Conservation (phyloP, 2,797 vertebrate genomes). For the Pseudotriccus pelzelni region DNA sequence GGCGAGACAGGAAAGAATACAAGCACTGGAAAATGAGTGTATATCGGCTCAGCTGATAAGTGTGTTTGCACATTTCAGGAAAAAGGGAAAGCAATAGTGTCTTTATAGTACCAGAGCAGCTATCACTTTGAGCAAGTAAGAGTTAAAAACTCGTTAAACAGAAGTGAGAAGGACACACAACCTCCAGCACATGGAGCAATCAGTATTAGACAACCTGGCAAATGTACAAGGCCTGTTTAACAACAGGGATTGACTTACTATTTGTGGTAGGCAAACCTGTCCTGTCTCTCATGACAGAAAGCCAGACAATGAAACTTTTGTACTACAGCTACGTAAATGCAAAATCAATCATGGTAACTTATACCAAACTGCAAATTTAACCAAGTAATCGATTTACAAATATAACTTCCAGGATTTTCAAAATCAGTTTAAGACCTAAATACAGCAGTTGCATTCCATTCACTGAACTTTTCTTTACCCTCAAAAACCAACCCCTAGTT, state of each 20-base stretch:
- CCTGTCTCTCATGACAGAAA: not conserved
- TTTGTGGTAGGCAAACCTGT: constrained; percentile 11
- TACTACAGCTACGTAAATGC: not conserved
- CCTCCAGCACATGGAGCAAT: not conserved
- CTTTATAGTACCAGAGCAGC: not conserved
- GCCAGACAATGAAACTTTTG: not conserved
- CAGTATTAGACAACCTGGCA: not conserved
- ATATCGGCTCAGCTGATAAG: not conserved
- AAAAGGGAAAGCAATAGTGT: not conserved
- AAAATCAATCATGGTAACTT: not conserved
- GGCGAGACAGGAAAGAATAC: not conserved
- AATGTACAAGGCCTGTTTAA: not conserved
- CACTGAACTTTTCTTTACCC: not conserved
- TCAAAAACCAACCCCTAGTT: not conserved
- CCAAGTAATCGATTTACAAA: not conserved
- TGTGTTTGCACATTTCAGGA: not conserved
- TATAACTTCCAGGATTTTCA: not conserved
- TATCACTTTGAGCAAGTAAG: not conserved
- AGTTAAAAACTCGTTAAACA: not conserved
- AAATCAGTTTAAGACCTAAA: not conserved
- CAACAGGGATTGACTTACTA: not conserved
- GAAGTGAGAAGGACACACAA: not conserved
- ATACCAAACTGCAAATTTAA: not conserved
- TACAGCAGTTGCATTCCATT: not conserved
- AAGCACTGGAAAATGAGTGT: not conserved